Evolutionary conservation across 2,888 invertebrate species (phyloP), one percentile per base, ranked within the genome.

Genomic region (Plusia festucae): DNA sequence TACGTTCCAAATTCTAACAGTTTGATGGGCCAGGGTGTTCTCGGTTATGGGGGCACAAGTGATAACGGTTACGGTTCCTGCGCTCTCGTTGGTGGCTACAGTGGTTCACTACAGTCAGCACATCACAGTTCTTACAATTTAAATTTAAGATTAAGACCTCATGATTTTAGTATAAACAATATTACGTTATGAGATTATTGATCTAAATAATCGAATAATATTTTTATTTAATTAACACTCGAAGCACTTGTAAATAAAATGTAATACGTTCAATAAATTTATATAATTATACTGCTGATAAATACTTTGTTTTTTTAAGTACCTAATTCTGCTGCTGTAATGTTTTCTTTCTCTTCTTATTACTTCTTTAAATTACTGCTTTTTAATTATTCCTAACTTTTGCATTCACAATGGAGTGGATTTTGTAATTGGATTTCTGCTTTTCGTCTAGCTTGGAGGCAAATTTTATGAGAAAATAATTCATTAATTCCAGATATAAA

Each of bases 131-230:
- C 95, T 0, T 95, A 95, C 61, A 95, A 95, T 78, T 81, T 95
- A 40, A 95, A 96, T 82, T 91, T 96, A 68, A 90, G 96, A 78
- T 90, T 96, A 68, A 92, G 96, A 82, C 96, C 96, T 0, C 96
- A 96, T 73, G 96, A 96, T 87, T 96, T 95, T 75, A 93, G 91
- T 65, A 88, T 95, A 76, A 95, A 95, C 73, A 94, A 95, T 76
- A 91, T 95, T 79, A 89, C 93, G 0, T 88, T 93, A 88, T 94
- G 82, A 91, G 52, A 65, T 60, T 2, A 34, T 2, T 15, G 7
- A n/a, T n/a, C n/a, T n/a, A n/a, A n/a, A n/a, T n/a, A 9, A 6
- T 16, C 1, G 0, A 16, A 44, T 44, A 16, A 13, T n/a, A 40
- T 6, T 7, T 16, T 1, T 46, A 18, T 7, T 3, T 1, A 40